Base-by-base conservation (phyloP, 2,113 vertebrate genomes). In the Motacilla alba region DNA sequence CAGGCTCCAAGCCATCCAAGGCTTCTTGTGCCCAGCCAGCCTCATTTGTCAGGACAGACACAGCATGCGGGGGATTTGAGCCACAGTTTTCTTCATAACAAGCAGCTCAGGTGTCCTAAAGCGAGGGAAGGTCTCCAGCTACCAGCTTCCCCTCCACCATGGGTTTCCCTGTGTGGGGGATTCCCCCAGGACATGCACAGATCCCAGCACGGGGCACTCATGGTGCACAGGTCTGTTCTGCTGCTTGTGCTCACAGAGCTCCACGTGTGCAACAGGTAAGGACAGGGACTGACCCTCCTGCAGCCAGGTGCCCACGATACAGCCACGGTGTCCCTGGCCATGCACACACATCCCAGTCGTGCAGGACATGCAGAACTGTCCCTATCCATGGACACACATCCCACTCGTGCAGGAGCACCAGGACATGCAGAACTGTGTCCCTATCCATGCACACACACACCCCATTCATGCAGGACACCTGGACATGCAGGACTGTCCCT, bases 1-100 rank as follows among this genome's bases (percentile, higher is more conserved):
- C 94, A 93, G 87, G 86, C 83, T 87, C 44, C 83, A 83, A 72
- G 93, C 73, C 94, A 83, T 13, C 76, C 92, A 77, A 70, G 73
- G 64, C 88, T 90, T 63, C 90, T 88, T 66, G 70, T 27, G 64
- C 79, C 79, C 88, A 68, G 90, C 41, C 93, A 96, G 88, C 49
- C 90, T 46, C 53, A 2, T 0, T 8, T 1, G 56, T 56, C 79
- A 58, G 76, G 52, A 49, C 80, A 90, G 47, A 72, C 74, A 70
- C 23, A 16, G 53, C 92, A 78, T 82, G 90, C 86, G 15, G 85
- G 85, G 83, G 72, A 3, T 26, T 10, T 7, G 37, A 60, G 64
- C 3, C 87, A 24, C 18, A 26, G 20, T 7, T 62, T 28, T 14
- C 82, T 46, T 31, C 55, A 4, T 0, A 50, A 83, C 83, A 37